Conservation (phyloP, 2,113 vertebrate species). For the Fulmarus glacialis region DNA sequence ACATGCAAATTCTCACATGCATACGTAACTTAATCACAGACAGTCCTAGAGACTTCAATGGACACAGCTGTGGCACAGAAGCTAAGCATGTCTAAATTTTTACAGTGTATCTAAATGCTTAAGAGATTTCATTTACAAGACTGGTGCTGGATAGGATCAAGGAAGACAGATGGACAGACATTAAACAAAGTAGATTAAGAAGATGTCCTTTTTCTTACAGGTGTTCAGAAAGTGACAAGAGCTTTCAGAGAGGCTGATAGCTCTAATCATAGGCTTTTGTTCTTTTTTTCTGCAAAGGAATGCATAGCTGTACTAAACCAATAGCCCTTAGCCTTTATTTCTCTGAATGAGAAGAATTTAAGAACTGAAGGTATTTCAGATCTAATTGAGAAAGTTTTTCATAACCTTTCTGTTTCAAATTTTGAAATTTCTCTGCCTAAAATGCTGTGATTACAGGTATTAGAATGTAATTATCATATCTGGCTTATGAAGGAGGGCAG, state of each 20-base stretch:
- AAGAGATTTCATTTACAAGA: background rate
- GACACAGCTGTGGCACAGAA: background rate
- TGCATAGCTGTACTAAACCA: background rate
- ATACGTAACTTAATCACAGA: background rate
- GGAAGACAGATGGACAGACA: background rate
- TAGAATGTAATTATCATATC: background rate
- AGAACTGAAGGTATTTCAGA: background rate
- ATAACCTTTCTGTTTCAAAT: background rate
- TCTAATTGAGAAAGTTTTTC: background rate
- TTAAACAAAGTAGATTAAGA: background rate
- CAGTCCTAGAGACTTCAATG: background rate
- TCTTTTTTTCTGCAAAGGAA: background rate
- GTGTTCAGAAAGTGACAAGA: background rate
- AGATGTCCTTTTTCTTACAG: background rate
- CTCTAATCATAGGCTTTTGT: background rate
- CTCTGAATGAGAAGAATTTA: background rate
- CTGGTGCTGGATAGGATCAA: background rate
- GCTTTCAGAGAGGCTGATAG: background rate
- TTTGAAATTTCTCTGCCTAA: background rate
- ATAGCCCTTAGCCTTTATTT: background rate
- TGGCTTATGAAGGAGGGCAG: background rate
- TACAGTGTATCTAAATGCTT: background rate
- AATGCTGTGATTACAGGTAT: background rate
- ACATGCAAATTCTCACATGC: background rate
- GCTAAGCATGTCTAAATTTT: background rate